A percentile compares a stretch with the other conserved stretches of the same genome.
Conservation (phyloP, 2,113 vertebrate species). For the Otocyon megalotis region DNA sequence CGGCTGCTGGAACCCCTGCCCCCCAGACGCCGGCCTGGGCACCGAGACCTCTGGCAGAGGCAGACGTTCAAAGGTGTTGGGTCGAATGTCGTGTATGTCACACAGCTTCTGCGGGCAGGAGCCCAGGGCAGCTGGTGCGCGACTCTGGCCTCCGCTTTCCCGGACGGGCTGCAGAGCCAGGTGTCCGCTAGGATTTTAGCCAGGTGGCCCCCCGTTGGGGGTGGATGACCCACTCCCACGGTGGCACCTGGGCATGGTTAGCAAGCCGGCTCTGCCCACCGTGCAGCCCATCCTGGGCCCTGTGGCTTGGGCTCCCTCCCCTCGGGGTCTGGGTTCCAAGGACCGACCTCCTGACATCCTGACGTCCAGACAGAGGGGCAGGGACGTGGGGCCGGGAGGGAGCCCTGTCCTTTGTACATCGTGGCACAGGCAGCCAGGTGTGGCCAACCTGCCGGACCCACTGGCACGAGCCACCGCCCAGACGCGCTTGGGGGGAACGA, state of each 20-base stretch:
- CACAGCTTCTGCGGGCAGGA: neutral
- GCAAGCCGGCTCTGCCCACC: neutral
- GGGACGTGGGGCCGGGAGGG: neutral
- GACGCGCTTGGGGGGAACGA: accelerated
- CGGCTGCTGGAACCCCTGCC: accelerated
- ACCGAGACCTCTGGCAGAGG: neutral
- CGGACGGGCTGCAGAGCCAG: neutral
- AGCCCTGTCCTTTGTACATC: neutral
- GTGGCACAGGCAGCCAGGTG: accelerated
- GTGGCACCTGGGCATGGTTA: accelerated
- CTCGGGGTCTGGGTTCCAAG: neutral
- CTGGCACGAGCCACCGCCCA: neutral
- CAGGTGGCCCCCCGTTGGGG: neutral
- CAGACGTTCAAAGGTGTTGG: neutral
- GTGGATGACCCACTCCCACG: neutral
- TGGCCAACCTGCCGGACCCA: accelerated
- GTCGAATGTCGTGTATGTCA: too few relatives aligned
- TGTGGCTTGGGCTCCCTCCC: neutral
- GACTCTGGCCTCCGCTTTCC: neutral
- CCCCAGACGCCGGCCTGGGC: accelerated
- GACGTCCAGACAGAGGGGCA: too few relatives aligned
- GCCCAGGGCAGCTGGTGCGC: accelerated
- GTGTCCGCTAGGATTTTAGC: neutral
- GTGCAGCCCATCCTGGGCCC: neutral
- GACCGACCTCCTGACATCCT: neutral